Conservation (phyloP, 2,888 invertebrate genomes). For the Phrixothrix hirtus region DNA sequence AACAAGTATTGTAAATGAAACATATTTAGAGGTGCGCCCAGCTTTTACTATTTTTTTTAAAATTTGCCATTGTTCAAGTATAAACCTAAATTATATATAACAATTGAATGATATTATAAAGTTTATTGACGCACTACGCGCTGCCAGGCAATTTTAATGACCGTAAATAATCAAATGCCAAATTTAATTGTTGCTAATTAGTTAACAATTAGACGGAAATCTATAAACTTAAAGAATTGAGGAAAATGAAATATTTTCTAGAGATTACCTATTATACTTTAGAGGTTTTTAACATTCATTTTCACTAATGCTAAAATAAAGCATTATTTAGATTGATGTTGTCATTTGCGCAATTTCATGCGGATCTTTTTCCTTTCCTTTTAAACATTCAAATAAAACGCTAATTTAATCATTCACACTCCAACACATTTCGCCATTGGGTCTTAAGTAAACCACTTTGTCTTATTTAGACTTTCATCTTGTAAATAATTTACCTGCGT, state of each 20-base stretch:
- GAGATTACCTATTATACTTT: neutral
- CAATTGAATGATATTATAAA: too few relatives aligned
- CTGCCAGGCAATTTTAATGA: too few relatives aligned
- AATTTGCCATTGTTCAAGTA: too few relatives aligned
- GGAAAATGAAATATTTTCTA: too few relatives aligned
- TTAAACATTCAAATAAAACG: slow-evolving; percentile 23
- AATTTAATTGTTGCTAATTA: neutral
- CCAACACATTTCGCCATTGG: slow-evolving; percentile 2
- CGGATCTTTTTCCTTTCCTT: neutral
- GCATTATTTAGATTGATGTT: neutral
- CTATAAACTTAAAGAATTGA: neutral
- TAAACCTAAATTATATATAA: too few relatives aligned
- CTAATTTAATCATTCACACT: slow-evolving; percentile 21
- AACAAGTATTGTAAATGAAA: too few relatives aligned
- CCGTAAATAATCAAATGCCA: too few relatives aligned
- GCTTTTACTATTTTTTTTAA: too few relatives aligned
- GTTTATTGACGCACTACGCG: too few relatives aligned
- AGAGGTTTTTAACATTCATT: neutral
- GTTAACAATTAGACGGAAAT: neutral
- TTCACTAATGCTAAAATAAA: neutral
- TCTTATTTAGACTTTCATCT: slow-evolving; percentile 6
- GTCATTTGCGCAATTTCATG: neutral
- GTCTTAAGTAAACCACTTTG: neutral
- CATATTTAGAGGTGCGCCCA: too few relatives aligned
- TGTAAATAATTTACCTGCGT: neutral